These are phyloP conservation scores for Heterotilapia buettikoferi DNA, from an alignment of 2,113 vertebrate genomes.

Conservation along the genomic window DNA sequence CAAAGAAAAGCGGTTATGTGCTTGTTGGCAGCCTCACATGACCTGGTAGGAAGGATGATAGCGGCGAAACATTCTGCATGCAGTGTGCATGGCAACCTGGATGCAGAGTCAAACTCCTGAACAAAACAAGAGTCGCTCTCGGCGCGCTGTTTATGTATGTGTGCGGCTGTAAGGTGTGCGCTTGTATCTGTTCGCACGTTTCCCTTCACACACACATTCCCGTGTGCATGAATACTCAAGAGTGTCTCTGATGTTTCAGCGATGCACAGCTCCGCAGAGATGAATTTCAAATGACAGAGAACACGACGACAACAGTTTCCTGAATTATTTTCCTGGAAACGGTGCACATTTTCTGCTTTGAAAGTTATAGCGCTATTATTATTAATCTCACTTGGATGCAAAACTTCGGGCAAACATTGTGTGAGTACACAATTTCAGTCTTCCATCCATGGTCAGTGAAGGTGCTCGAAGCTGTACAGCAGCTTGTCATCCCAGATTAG, in stretches of 20 bases:
- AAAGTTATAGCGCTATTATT: constrained; percentile 31
- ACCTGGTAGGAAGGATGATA: background rate
- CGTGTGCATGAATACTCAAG: background rate
- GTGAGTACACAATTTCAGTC: constrained; percentile 37
- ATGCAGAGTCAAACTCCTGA: constrained; percentile 6
- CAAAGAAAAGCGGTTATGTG: background rate
- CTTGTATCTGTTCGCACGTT: background rate
- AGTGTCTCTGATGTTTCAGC: background rate
- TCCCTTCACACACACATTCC: background rate
- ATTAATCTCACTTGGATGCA: constrained; percentile 24
- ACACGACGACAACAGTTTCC: background rate
- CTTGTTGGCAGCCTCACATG: constrained; percentile 8
- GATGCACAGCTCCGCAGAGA: background rate
- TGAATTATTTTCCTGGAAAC: constrained; percentile 15
- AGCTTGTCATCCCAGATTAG: constrained; percentile 49
- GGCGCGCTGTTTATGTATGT: background rate
- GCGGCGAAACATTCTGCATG: background rate
- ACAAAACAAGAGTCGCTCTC: background rate
- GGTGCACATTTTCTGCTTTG: constrained; percentile 21
- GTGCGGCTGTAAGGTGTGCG: background rate
- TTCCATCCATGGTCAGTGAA: constrained; percentile 46
- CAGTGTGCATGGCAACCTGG: background rate
- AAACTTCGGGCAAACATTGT: constrained; percentile 43
- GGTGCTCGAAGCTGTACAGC: constrained; percentile 42
- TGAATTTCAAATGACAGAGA: constrained; percentile 28